Evolutionary conservation across 2,113 vertebrate species (phyloP), one percentile per base, ranked within the genome.

Genomic region (Melanerpes formicivorus): DNA sequence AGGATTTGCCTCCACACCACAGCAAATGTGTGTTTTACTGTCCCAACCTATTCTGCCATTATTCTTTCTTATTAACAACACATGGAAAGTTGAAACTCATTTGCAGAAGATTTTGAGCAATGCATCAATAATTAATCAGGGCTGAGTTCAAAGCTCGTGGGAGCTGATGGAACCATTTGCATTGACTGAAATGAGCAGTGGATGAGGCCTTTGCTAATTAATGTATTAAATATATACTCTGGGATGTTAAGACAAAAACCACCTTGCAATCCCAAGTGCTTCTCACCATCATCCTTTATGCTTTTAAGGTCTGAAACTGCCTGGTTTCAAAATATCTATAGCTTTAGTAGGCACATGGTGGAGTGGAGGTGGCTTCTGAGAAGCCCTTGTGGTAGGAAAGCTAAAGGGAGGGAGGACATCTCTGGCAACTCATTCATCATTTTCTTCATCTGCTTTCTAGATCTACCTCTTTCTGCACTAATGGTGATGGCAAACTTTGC

Each of bases 341-440:
- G 37, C 42, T 48, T 5, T 6, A 2, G 7, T 1, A 8, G 63
- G 32, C 5, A 4, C 2, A 0, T 8, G 48, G 15, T n/a, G 10
- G 23, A 10, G 23, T 6, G 46, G 25, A 18, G 44, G 56, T 23
- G 52, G 37, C 37, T 42, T 11, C 62, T 0, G 0, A 18, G 2
- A 5, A 5, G 25, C 37, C 27, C 15, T 17, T 10, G 23, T 1
- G 7, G 11, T 2, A 6, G 22, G 42, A 50, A 56, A 1, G 16
- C 44, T 52, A 15, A 0, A 16, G 21, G 50, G 26, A 48, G 7
- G 15, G 21, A 8, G 13, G 15, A 11, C 26, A 5, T 9, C 56
- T 32, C 62, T 3, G 1, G 13, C 50, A 14, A 2, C 55, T 30
- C 15, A 14, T 8, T 60, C 48, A 11, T 16, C 2, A 0, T 16